A percentile compares a stretch with the other conserved stretches of the same genome.
Conservation (phyloP, 2,797 vertebrate genomes). For the Cossypha niveicapilla region DNA sequence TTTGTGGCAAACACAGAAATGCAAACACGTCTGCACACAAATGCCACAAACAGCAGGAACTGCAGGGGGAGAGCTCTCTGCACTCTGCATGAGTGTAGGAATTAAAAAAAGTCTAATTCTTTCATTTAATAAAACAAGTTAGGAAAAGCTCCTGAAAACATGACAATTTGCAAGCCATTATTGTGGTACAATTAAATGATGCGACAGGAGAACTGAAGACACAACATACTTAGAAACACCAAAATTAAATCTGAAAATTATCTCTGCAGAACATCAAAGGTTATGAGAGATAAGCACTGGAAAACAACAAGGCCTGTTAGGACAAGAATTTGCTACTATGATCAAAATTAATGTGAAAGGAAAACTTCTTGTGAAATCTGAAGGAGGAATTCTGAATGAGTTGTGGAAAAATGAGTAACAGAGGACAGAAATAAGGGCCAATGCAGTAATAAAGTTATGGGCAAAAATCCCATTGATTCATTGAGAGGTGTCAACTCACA, state of each 20-base stretch:
- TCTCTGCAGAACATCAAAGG: slow-evolving; percentile 10
- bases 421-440: neutral
- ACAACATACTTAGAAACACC: neutral
- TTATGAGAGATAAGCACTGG: neutral
- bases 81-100: neutral
- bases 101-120: neutral
- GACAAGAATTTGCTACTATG: slow-evolving; percentile 3
- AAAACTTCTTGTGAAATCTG: neutral
- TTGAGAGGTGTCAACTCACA: neutral
- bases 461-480: neutral
- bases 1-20: neutral
- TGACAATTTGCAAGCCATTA: neutral
- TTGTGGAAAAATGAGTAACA: neutral
- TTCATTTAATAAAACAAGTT: neutral
- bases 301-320: neutral
- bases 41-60: neutral
- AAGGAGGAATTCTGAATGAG: neutral
- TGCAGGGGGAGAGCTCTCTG: neutral
- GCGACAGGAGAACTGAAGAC: slow-evolving; percentile 19
- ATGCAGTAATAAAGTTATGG: neutral
- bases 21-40: neutral
- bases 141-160: slow-evolving; percentile 2
- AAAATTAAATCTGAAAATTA: slow-evolving; percentile 34
- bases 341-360: slow-evolving; percentile 20
- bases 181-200: slow-evolving; percentile 5